Evolutionary conservation across 2,113 vertebrate genomes (phyloP).

Genomic region (Poeciliopsis turrubarensis): DNA sequence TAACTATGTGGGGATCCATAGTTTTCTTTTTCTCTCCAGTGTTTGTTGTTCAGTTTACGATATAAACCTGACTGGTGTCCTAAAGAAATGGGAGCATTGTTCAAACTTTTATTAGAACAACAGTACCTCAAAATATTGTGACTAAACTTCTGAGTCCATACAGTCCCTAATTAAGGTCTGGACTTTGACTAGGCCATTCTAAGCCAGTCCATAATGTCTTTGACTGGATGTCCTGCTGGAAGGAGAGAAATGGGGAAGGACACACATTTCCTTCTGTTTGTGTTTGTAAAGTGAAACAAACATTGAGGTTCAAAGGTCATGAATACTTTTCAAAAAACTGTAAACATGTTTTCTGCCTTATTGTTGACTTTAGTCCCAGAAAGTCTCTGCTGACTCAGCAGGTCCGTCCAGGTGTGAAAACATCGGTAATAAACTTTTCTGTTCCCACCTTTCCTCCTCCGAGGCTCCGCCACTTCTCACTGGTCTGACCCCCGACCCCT

Average conservation of each 20-base stretch:
- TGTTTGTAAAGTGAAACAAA: too few relatives aligned
- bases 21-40: too few relatives aligned
- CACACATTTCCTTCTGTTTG: too few relatives aligned
- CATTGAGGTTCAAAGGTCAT: not conserved
- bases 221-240: not conserved
- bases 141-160: too few relatives aligned
- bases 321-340: not conserved
- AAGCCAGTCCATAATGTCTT: not conserved
- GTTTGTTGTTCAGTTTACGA: too few relatives aligned
- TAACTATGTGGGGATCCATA: too few relatives aligned
- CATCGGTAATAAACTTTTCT: slow-evolving; percentile 15
- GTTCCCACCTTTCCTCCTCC: slow-evolving; percentile 24
- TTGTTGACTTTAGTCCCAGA: not conserved
- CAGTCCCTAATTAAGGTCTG: not conserved
- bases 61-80: too few relatives aligned
- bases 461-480: too few relatives aligned
- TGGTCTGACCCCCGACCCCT: not conserved
- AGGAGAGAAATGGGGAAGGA: not conserved
- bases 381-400: not conserved
- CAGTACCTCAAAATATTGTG: too few relatives aligned
- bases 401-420: not conserved
- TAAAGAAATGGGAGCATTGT: too few relatives aligned
- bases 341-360: not conserved
- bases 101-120: too few relatives aligned
- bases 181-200: not conserved